Percentiles rank a stretch among this genome's conserved stretches.
Evolutionary conservation across 2,888 invertebrate species (phyloP).

Genomic region (Ptychoptera albimana): DNA sequence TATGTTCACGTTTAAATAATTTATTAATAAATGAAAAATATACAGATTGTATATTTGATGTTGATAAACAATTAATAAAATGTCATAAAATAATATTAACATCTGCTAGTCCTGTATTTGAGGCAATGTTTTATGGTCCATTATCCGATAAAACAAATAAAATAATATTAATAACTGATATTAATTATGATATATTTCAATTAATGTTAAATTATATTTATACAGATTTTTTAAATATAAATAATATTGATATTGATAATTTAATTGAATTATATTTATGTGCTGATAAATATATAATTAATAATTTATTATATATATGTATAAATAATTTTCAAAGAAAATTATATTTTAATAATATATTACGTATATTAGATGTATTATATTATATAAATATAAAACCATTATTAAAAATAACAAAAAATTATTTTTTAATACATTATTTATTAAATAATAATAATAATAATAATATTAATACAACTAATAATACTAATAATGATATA

Average conservation of each 20-base stretch:
- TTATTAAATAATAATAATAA: slow-evolving; percentile 22
- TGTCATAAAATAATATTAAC: slow-evolving; percentile 68
- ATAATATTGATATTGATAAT: slow-evolving; percentile 5
- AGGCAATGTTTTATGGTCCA: slow-evolving; percentile 76
- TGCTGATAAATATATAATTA: slow-evolving; percentile 27
- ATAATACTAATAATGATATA: not conserved
- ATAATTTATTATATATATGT: slow-evolving; percentile 19
- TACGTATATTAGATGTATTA: slow-evolving; percentile 25
- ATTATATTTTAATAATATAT: slow-evolving; percentile 25
- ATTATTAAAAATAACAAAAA: slow-evolving; percentile 20
- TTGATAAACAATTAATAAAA: slow-evolving; percentile 34
- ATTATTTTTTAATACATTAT: not conserved
- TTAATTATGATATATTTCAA: slow-evolving; percentile 28
- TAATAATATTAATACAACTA: slow-evolving; percentile 15
- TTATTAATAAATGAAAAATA: slow-evolving; percentile 25
- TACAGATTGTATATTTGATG: slow-evolving; percentile 25
- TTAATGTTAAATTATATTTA: slow-evolving; percentile 27
- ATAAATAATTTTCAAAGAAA: slow-evolving; percentile 21
- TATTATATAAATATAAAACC: slow-evolving; percentile 24
- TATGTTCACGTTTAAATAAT: slow-evolving; percentile 16
- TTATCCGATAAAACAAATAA: slow-evolving; percentile 46
- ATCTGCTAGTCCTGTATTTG: slow-evolving; percentile 76
- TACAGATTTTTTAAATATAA: slow-evolving; percentile 14
- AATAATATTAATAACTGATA: slow-evolving; percentile 32
- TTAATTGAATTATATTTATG: slow-evolving; percentile 28